A percentile compares a stretch with the other conserved stretches of the same genome.
These are phyloP conservation scores for Phaenicophaeus curvirostris DNA, from an alignment of 2,797 vertebrate genomes.

Conservation along the genomic window DNA sequence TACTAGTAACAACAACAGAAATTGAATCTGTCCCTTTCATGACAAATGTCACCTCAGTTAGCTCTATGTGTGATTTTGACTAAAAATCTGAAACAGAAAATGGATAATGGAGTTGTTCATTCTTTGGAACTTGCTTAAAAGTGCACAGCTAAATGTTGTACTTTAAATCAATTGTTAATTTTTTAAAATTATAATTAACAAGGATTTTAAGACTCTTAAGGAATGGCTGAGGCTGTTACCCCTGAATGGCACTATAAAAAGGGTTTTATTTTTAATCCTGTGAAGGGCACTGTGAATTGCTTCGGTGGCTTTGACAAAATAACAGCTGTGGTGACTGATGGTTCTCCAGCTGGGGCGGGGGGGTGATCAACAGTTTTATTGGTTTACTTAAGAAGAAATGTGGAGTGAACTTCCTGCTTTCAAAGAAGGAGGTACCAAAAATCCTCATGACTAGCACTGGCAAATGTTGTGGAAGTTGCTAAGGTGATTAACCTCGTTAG, in stretches of 20 bases:
- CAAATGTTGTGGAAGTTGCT: slow-evolving; percentile 64
- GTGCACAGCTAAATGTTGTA: slow-evolving; percentile 15
- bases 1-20: slow-evolving; percentile 38
- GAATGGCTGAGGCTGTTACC: slow-evolving; percentile 37
- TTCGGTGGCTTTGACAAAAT: slow-evolving; percentile 70
- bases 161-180: slow-evolving; percentile 32
- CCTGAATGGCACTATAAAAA: slow-evolving; percentile 46
- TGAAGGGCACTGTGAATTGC: slow-evolving; percentile 69
- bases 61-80: slow-evolving; percentile 22
- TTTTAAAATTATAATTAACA: slow-evolving; percentile 69
- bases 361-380: slow-evolving; percentile 59
- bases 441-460: background rate
- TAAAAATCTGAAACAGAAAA: slow-evolving; percentile 43
- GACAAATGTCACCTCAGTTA: slow-evolving; percentile 47
- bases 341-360: slow-evolving; percentile 35
- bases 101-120: slow-evolving; percentile 36
- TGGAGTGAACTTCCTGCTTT: slow-evolving; percentile 60
- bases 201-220: slow-evolving; percentile 74
- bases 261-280: slow-evolving; percentile 72
- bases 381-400: slow-evolving; percentile 75
- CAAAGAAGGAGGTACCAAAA: slow-evolving; percentile 29
- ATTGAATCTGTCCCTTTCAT: slow-evolving; percentile 36
- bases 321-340: slow-evolving; percentile 64
- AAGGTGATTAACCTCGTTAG: slow-evolving; percentile 67
- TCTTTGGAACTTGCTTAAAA: slow-evolving; percentile 32